These are phyloP conservation scores for Anthoscopus minutus DNA, from an alignment of 2,113 vertebrate species.

Conservation along the genomic window DNA sequence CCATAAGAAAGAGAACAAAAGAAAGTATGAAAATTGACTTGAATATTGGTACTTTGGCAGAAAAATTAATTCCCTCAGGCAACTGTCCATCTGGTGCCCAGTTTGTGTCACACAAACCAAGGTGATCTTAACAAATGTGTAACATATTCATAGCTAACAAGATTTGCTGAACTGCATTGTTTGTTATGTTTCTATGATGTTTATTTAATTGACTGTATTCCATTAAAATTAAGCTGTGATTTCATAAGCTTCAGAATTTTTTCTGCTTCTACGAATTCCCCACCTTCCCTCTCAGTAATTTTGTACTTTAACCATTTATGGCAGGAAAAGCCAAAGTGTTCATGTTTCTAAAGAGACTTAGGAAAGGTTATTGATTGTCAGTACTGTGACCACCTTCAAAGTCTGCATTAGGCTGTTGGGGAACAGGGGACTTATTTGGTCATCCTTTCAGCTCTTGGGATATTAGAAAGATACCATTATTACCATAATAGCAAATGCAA, in stretches of 20 bases:
- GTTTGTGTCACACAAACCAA: background rate
- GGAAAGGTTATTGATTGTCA: background rate
- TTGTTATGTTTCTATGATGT: background rate
- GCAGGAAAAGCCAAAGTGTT: background rate
- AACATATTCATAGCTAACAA: background rate
- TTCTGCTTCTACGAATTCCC: background rate
- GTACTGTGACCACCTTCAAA: background rate
- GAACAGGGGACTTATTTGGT: background rate
- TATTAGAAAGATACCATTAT: background rate
- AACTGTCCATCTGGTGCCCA: conserved; percentile 17
- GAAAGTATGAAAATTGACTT: background rate
- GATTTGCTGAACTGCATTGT: background rate
- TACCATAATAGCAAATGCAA: background rate
- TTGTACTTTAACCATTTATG: background rate
- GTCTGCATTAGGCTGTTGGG: background rate
- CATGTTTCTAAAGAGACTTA: background rate
- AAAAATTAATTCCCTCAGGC: background rate
- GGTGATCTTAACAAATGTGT: background rate
- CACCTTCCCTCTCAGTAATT: background rate
- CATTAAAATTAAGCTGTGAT: background rate
- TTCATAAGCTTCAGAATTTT: background rate
- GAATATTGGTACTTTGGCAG: background rate
- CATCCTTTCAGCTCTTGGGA: background rate
- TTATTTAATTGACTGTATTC: background rate
- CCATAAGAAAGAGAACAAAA: background rate